Conservation (phyloP, 2,888 invertebrate species). For the Agrilus biguttatus region DNA sequence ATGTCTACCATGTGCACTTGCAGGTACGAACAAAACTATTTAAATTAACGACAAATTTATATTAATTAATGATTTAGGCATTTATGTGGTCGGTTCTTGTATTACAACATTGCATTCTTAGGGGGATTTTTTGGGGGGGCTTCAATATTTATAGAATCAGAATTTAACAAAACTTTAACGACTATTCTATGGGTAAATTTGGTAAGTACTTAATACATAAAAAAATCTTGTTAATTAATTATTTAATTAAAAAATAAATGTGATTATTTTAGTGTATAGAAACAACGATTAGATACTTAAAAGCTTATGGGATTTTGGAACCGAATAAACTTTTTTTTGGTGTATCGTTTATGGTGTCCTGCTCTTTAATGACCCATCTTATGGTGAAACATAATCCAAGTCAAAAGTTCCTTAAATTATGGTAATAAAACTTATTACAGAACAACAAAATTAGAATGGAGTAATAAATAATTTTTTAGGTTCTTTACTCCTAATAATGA, state of each 20-base stretch:
- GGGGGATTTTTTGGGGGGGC: slow-evolving; percentile 17
- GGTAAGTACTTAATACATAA: too few relatives aligned
- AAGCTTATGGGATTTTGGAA: background rate
- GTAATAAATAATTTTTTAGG: too few relatives aligned
- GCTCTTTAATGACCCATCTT: too few relatives aligned
- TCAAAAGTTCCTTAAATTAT: too few relatives aligned
- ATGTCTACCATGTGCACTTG: slow-evolving; percentile 39
- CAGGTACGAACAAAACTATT: slow-evolving; percentile 27
- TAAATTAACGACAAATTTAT: background rate
- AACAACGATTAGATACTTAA: background rate
- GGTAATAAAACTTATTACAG: too few relatives aligned
- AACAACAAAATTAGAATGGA: too few relatives aligned
- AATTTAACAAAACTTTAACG: slow-evolving; percentile 17
- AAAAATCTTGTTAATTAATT: background rate
- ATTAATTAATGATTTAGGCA: slow-evolving; percentile 11
- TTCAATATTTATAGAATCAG: slow-evolving; percentile 16
- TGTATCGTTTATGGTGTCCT: background rate
- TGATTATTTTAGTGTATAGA: too few relatives aligned
- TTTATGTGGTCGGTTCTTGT: slow-evolving; percentile 11
- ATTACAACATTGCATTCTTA: slow-evolving; percentile 13
- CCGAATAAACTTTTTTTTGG: background rate
- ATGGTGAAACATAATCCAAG: too few relatives aligned
- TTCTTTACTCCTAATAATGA: too few relatives aligned
- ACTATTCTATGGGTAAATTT: slow-evolving; percentile 19
- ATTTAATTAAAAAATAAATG: too few relatives aligned